A percentile compares a stretch with the other conserved stretches of the same genome.
Conservation (phyloP, 2,113 vertebrate genomes). For the Pampusana beccarii region DNA sequence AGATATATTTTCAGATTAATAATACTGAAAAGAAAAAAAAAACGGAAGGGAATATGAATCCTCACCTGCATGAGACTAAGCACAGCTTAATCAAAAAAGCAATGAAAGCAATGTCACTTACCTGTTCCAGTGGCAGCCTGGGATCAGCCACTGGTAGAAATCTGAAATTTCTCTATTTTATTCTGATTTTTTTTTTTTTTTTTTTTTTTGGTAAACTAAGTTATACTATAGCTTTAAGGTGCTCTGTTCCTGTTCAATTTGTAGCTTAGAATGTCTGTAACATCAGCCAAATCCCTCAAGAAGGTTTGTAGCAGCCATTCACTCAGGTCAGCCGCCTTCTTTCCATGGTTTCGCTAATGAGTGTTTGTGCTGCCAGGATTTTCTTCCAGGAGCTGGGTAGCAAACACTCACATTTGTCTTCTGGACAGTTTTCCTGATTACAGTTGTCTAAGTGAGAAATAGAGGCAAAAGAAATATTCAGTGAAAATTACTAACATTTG, state of each 20-base stretch:
- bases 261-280: neutral
- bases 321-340: neutral
- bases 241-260: neutral
- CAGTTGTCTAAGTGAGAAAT: neutral
- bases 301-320: neutral
- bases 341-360: neutral
- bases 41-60: neutral
- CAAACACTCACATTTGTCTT: neutral
- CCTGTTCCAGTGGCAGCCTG: neutral
- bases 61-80: neutral
- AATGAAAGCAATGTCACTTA: neutral
- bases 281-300: neutral
- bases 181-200: neutral
- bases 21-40: neutral
- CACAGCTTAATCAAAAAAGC: neutral
- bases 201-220: neutral
- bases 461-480: neutral
- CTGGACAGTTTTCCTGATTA: neutral
- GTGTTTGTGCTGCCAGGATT: neutral
- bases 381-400: neutral
- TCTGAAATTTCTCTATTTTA: neutral
- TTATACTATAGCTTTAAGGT: neutral
- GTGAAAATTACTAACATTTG: neutral
- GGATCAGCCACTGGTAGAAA: neutral
- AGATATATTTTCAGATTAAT: neutral